Conservation (phyloP, 2,888 invertebrate species). For the Macrophya alboannulata region DNA sequence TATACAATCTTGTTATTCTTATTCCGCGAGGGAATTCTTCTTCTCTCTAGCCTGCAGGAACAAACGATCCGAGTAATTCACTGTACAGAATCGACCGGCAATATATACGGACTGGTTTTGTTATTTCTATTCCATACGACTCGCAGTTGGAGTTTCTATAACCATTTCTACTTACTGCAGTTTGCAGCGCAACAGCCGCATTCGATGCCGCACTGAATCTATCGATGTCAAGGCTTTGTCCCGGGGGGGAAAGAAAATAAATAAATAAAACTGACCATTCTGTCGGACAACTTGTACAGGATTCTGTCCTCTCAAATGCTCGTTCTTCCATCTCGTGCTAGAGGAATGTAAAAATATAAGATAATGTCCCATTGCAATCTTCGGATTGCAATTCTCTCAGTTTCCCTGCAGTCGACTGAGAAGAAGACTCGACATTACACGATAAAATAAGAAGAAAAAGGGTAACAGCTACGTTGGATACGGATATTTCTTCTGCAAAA, state of each 20-base stretch:
- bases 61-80: background rate
- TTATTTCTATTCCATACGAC: background rate
- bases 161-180: background rate
- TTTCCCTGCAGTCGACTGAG: background rate
- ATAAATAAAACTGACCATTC: background rate
- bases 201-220: constrained; percentile 7
- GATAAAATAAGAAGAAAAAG: no score
- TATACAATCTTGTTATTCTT: background rate
- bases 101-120: background rate
- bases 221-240: constrained; percentile 37
- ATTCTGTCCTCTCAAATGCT: background rate
- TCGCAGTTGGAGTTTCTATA: background rate
- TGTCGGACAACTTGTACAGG: background rate
- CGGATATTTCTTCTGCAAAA: background rate
- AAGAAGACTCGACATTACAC: background rate
- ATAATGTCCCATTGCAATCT: constrained; percentile 19
- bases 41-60: background rate
- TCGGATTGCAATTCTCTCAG: background rate
- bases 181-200: constrained; percentile 15
- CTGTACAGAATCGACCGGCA: background rate
- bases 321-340: background rate
- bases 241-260: constrained; percentile 2
- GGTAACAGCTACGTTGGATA: background rate
- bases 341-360: background rate
- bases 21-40: background rate